Conservation (phyloP, 2,888 invertebrate species). For the Ernsta delagoae region DNA sequence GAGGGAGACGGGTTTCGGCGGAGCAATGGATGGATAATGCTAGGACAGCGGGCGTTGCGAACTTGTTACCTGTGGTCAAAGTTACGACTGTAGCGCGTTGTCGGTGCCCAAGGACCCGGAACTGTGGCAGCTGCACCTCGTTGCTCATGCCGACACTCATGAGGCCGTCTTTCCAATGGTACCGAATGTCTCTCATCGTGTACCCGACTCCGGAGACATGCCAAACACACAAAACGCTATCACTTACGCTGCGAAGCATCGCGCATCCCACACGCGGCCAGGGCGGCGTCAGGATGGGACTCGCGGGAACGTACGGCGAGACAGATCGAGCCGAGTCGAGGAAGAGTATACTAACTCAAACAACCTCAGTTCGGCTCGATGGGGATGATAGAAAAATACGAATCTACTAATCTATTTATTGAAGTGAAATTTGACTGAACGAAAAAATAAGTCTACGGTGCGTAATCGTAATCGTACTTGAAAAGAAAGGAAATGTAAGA, state of each 20-base stretch:
- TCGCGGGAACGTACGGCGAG: slow-evolving; percentile 58
- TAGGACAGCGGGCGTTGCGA: slow-evolving; percentile 64
- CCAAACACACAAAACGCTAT: slow-evolving; percentile 85
- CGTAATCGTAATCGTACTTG: slow-evolving; percentile 15
- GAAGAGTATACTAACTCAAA: slow-evolving; percentile 26
- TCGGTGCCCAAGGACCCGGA: slow-evolving; percentile 98
- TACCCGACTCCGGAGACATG: slow-evolving; percentile 94
- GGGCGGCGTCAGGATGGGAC: slow-evolving; percentile 56
- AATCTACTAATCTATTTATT: slow-evolving; percentile 58
- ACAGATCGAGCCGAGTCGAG: slow-evolving; percentile 58
- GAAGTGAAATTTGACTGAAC: slow-evolving; percentile 48
- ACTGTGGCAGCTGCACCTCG: slow-evolving; percentile 98
- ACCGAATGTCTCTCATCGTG: slow-evolving; percentile 98
- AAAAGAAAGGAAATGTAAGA: slow-evolving; percentile 1
- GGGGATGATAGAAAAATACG: slow-evolving; percentile 76
- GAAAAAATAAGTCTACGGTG: slow-evolving; percentile 31
- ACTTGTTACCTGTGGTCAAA: slow-evolving; percentile 95
- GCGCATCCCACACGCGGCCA: slow-evolving; percentile 60
- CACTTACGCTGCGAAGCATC: slow-evolving; percentile 82
- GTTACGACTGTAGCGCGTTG: slow-evolving; percentile 97
- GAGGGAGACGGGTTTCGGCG: slow-evolving; percentile 80
- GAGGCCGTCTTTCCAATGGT: slow-evolving; percentile 97
- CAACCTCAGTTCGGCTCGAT: slow-evolving; percentile 53
- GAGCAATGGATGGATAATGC: slow-evolving; percentile 74
- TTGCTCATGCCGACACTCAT: slow-evolving; percentile 97